phyloP scores from a whole-genome alignment of 2,113 vertebrate species.

The Bufo bufo region DNA sequence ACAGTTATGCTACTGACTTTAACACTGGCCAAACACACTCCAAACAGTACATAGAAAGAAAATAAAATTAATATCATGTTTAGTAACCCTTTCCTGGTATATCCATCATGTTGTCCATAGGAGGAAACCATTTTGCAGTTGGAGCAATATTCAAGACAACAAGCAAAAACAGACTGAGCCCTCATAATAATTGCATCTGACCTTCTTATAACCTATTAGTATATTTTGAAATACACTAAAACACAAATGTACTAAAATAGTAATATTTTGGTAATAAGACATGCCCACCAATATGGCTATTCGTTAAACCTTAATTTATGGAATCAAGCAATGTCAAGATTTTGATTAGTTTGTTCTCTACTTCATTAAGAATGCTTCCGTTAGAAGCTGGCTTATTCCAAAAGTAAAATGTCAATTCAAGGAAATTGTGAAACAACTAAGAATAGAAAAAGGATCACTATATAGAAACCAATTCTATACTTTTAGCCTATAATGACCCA shows the following conservation, averaged over 20 bases:
- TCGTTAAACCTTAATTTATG: not conserved
- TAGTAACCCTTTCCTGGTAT: not conserved
- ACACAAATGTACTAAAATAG: not conserved
- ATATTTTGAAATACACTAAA: not conserved
- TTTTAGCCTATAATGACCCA: not conserved
- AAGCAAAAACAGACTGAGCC: not conserved
- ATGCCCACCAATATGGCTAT: not conserved
- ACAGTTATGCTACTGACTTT: constrained; percentile 74
- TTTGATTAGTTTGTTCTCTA: not conserved
- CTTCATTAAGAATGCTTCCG: not conserved
- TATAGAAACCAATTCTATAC: not conserved
- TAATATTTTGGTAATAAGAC: not conserved
- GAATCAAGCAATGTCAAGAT: not conserved
- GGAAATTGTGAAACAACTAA: not conserved
- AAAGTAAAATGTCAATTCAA: not conserved
- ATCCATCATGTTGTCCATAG: not conserved
- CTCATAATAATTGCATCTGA: not conserved
- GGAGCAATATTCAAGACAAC: not conserved
- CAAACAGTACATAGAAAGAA: not conserved
- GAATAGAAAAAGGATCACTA: not conserved
- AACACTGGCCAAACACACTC: constrained; percentile 67
- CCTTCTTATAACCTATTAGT: not conserved
- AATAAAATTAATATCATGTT: not conserved
- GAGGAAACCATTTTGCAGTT: not conserved
- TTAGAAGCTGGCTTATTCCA: not conserved